These are phyloP conservation scores for Ceyx margarethae DNA, from an alignment of 2,113 vertebrate genomes.

Conservation along the genomic window DNA sequence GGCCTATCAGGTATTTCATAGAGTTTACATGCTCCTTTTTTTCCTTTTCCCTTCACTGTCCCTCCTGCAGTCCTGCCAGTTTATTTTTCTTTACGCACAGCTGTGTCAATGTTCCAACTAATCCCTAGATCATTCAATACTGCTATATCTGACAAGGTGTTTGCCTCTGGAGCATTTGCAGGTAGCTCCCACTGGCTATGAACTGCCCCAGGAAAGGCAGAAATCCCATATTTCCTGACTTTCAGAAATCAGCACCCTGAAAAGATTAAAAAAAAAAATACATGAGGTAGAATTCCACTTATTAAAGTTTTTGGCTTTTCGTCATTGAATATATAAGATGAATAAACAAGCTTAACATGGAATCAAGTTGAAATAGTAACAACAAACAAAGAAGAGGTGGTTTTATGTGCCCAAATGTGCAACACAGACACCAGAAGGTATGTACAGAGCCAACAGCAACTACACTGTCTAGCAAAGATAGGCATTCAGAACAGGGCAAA, in stretches of 20 bases:
- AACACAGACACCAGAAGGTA: background rate
- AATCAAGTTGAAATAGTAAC: slow-evolving; percentile 21
- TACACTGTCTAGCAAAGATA: slow-evolving; percentile 17
- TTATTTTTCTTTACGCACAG: background rate
- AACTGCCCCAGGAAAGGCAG: background rate
- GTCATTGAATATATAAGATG: background rate
- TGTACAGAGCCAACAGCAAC: background rate
- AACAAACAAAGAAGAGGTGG: slow-evolving; percentile 7
- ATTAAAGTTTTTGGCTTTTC: slow-evolving; percentile 9
- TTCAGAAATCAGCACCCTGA: background rate
- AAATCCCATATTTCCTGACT: background rate
- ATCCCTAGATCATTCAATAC: background rate
- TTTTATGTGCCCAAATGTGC: background rate
- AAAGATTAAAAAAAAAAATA: background rate
- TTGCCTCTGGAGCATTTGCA: background rate
- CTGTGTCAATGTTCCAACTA: background rate
- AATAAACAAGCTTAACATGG: slow-evolving; percentile 20
- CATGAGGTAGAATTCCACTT: background rate
- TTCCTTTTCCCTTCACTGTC: background rate
- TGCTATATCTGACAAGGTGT: background rate
- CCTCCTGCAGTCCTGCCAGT: background rate
- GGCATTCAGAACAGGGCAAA: background rate
- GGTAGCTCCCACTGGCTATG: background rate
- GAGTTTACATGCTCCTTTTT: background rate
- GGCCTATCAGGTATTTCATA: background rate